Base-by-base conservation (phyloP, 2,888 invertebrate genomes). In the Dicyrtoma fusca region DNA sequence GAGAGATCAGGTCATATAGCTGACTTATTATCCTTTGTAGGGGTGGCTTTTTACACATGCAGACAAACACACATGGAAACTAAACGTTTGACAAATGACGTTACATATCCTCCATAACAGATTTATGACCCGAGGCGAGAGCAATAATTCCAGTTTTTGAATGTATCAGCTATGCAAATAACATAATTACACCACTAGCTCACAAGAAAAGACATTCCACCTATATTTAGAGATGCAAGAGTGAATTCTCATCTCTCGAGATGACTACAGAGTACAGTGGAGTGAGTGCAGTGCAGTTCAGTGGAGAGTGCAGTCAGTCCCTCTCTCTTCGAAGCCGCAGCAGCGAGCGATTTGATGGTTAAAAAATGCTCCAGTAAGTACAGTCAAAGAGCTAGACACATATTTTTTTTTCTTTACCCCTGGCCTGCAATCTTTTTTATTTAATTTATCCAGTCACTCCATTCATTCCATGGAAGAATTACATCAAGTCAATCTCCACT, bases 11-110 rank as follows among this genome's bases (percentile, higher is more conserved):
- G 25, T 57, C 57, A 57, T 57, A 57, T 57, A 57, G 57, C 26
- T 57, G 57, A 47, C 45, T 62, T 42, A 21, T 42, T 26, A 45
- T 11, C 25, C n/a, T n/a, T n/a, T 13, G 26, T 59, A 23, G 63
- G 44, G 44, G 44, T 47, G 47, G 47, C 34, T 34, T 47, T n/a
- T 42, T 47, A 45, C 25, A 21, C 63, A 44, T 19, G 17, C 42
- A 45, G 34, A 5, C 42, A 42, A 21, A 17, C 42, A 42, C 26
- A 44, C 45, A 21, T 45, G 45, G 45, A 49, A 49, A 68, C 49
- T 59, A 66, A 68, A 68, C 57, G 51, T 51, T 73, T 75, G 75
- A 75, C 73, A 75, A 75, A 75, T 73, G 70, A 66, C 75, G 71
- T 45, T 68, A 53, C 44, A 59, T 57, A 68, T 68, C 59, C 69